Percentiles rank a stretch among this genome's conserved stretches.
phyloP scores from a whole-genome alignment of 2,113 vertebrate species.

The Artemisiospiza belli region DNA sequence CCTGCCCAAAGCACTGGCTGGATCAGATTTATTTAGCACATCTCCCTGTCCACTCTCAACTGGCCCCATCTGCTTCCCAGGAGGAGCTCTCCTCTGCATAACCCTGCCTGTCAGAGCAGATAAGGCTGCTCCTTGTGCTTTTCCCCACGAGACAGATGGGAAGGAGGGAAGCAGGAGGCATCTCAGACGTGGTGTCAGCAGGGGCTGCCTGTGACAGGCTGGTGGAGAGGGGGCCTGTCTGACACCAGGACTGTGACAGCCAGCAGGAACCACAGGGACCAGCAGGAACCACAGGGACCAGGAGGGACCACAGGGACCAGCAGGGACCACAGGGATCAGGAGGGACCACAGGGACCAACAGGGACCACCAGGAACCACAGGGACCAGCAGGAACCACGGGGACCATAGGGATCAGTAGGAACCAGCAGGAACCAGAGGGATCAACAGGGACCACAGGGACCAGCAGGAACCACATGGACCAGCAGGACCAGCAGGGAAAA shows the following conservation, averaged over 20 bases:
- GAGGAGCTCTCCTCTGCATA: not conserved
- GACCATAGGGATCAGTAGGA: too few relatives aligned
- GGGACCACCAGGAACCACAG: too few relatives aligned
- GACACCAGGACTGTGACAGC: not conserved
- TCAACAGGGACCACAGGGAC: not conserved
- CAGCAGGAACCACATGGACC: not conserved
- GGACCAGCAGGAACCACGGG: too few relatives aligned
- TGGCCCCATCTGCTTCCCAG: conserved; percentile 7
- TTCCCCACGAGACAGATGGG: conserved; percentile 24
- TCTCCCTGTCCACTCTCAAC: not conserved
- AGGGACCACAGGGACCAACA: not conserved
- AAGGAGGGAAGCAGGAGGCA: not conserved
- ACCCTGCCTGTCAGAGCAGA: conserved; percentile 5
- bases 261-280: not conserved
- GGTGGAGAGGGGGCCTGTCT: not conserved
- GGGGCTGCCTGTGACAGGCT: not conserved
- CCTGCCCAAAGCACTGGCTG: not conserved
- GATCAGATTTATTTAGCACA: not conserved
- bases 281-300: not conserved
- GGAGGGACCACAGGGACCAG: not conserved
- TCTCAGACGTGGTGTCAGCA: conserved; percentile 5
- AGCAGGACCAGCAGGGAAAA: too few relatives aligned
- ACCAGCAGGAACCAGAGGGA: too few relatives aligned
- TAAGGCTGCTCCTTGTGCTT: not conserved
- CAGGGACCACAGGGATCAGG: not conserved